Conservation (phyloP, 1,140 invertebrate species). For the Cydia amplana region DNA sequence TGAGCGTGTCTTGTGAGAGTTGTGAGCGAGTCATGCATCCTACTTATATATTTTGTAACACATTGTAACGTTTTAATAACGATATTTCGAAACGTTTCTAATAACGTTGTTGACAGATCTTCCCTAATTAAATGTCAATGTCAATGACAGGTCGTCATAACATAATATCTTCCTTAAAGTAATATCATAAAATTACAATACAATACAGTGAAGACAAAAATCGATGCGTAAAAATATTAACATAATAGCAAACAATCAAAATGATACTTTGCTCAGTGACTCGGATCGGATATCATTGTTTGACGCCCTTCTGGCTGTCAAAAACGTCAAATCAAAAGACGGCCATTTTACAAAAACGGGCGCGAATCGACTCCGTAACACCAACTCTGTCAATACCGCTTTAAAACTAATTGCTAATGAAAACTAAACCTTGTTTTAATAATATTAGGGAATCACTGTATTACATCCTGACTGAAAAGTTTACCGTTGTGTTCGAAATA, state of each 20-base stretch:
- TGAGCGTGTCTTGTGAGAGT: too few species aligned
- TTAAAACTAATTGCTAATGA: neutral
- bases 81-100: neutral
- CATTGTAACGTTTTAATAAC: too few species aligned
- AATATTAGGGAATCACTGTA: neutral
- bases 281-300: conserved; percentile 21
- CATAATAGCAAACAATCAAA: conserved; percentile 30
- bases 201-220: neutral
- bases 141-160: neutral
- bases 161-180: neutral
- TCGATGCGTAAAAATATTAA: conserved; percentile 7
- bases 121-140: conserved; percentile 1
- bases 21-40: too few species aligned
- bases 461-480: neutral
- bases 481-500: neutral
- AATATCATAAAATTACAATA: neutral
- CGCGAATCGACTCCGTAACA: conserved; percentile 32
- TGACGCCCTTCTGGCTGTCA: conserved; percentile 42
- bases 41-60: too few species aligned
- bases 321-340: conserved; percentile 54
- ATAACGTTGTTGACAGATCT: neutral
- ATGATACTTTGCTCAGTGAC: conserved; percentile 23
- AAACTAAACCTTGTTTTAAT: neutral
- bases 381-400: neutral
- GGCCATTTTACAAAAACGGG: conserved; percentile 46